Conservation (phyloP, 2,888 invertebrate species). For the Agrotis ipsilon region DNA sequence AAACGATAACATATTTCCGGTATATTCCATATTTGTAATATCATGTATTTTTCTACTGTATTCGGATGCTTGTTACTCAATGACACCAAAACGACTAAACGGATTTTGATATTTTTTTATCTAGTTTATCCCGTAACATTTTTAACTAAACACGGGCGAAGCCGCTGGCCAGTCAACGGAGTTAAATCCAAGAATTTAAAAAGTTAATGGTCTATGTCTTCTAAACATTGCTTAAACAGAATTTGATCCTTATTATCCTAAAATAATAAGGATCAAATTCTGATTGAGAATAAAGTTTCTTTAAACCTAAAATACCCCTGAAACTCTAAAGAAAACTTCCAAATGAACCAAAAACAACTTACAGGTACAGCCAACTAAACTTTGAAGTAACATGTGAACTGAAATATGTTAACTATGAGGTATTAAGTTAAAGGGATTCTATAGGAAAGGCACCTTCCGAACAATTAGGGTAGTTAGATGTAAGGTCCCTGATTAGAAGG, state of each 20-base stretch:
- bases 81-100: no score
- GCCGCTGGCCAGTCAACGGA: no score
- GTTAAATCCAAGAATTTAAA: not conserved
- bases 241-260: constrained; percentile 5
- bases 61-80: no score
- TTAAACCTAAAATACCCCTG: not conserved
- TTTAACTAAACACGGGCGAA: no score
- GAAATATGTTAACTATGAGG: constrained; percentile 62
- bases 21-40: no score
- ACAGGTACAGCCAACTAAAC: constrained; percentile 30
- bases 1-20: no score
- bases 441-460: constrained; percentile 38
- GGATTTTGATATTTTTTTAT: no score
- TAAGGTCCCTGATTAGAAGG: constrained; percentile 79
- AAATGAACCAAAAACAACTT: constrained; percentile 10
- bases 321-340: constrained; percentile 31
- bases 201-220: not conserved
- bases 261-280: no score
- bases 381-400: constrained; percentile 53
- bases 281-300: no score
- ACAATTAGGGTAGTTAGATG: constrained; percentile 80
- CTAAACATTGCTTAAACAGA: not conserved
- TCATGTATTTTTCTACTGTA: no score
- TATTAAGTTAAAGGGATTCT: constrained; percentile 57
- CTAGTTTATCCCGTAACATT: no score